These are phyloP conservation scores for Lemur catta DNA, from an alignment of 2,797 vertebrate species.

Conservation along the genomic window DNA sequence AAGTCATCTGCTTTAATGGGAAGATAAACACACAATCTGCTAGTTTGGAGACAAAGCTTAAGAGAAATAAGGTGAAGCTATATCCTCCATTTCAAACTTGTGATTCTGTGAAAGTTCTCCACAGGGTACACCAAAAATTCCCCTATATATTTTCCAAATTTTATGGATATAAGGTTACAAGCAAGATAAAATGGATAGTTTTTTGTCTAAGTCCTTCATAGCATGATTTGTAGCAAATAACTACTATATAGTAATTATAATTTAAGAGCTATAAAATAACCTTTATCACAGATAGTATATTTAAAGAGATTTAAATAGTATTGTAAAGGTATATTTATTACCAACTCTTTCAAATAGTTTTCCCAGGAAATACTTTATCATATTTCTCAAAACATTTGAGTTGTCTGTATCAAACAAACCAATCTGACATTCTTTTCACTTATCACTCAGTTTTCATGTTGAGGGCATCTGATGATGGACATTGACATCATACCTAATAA, in stretches of 20 bases:
- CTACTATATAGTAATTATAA: background rate
- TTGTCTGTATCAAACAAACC: background rate
- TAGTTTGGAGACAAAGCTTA: background rate
- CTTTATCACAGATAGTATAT: background rate
- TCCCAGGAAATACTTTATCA: background rate
- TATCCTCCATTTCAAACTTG: background rate
- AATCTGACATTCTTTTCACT: background rate
- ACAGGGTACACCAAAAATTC: background rate
- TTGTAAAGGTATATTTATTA: background rate
- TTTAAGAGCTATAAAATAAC: background rate
- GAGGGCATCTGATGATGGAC: background rate
- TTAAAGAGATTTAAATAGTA: background rate
- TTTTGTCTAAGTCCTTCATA: background rate
- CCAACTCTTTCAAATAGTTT: conserved; percentile 4
- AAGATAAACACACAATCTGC: background rate
- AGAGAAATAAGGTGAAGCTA: conserved; percentile 24
- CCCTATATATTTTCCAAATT: background rate
- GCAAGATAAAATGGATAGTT: background rate
- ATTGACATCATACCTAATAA: background rate
- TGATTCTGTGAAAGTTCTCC: background rate
- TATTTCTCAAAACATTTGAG: background rate
- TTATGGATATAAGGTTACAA: background rate
- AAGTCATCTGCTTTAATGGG: background rate
- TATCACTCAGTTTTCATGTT: background rate
- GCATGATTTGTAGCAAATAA: conserved; percentile 6